phyloP scores from a whole-genome alignment of 2,113 vertebrate genomes.

The Nestor notabilis region DNA sequence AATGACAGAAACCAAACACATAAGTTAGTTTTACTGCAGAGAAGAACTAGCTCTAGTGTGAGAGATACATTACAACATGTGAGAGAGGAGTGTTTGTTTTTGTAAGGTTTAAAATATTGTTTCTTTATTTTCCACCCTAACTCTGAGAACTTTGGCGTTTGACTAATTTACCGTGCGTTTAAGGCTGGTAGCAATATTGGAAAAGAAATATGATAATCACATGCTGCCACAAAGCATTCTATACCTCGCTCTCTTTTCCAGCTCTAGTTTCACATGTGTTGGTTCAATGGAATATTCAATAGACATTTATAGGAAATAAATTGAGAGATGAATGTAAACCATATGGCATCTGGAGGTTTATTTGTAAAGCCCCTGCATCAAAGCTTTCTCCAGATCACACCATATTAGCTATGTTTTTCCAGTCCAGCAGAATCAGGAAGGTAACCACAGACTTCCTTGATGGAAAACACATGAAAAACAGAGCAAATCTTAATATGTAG shows the following conservation, averaged over 20 bases:
- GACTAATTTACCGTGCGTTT: slow-evolving; percentile 77
- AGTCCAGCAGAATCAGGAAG: slow-evolving; percentile 98
- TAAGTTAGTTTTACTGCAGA: neutral
- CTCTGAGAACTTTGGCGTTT: slow-evolving; percentile 76
- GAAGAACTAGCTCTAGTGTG: neutral
- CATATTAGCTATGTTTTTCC: slow-evolving; percentile 99
- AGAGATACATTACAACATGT: slow-evolving; percentile 42
- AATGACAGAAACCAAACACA: slow-evolving; percentile 65
- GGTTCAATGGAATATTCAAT: slow-evolving; percentile 92
- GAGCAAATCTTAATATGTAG: slow-evolving; percentile 81
- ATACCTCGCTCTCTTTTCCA: slow-evolving; percentile 86
- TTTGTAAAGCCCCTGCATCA: slow-evolving; percentile 99
- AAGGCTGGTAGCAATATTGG: slow-evolving; percentile 83
- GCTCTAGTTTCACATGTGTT: slow-evolving; percentile 91
- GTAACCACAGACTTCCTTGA: slow-evolving; percentile 98
- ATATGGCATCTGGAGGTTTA: slow-evolving; percentile 97
- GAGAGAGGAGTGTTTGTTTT: slow-evolving; percentile 74
- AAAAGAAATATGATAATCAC: slow-evolving; percentile 90
- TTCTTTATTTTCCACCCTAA: slow-evolving; percentile 72
- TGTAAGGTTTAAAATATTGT: slow-evolving; percentile 73
- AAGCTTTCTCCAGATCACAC: slow-evolving; percentile 97
- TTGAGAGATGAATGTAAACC: slow-evolving; percentile 98
- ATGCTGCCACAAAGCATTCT: slow-evolving; percentile 89
- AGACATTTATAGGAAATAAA: slow-evolving; percentile 99
- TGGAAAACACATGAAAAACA: slow-evolving; percentile 98